Evolutionary conservation across 2,113 vertebrate genomes (phyloP), one percentile per base, ranked within the genome.

Genomic region (Dolichallabes microphthalmus): DNA sequence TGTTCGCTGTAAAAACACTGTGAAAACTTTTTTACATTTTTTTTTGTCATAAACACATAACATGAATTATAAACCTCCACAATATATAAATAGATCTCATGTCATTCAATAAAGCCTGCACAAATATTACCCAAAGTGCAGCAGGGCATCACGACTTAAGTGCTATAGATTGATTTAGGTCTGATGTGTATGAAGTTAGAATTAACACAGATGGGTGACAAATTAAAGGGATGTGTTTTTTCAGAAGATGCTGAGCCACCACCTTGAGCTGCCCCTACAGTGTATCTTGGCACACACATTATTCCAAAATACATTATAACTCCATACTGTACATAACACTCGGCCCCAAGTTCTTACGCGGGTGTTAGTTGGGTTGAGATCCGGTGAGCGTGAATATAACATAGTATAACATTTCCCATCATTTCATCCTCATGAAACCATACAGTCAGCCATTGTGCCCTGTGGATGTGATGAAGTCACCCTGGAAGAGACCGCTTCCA

Each of bases 1-100:
- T 83, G 86, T 79, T 83, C 74, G 35, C 66, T 84, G 80, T 88
- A 88, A 90, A 88, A 86, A 90, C 64, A 86, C 85, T 86, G 89
- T 86, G 87, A 91, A 92, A 87, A 74, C 83, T 64, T 63, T 76
- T 83, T 78, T 64, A 85, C 78, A 87, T 78, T 87, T 87, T 60
- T 81, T 80, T 86, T 84, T 13, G 81, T 75, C 75, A 88, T 87
- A 86, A 83, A 88, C 82, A 87, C 86, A 90, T 89, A 86, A 88
- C 82, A 35, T 68, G 69, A 79, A 80, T 86, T 69, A 84, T 86
- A 87, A 85, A 87, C 85, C 86, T 86, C 39, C 58, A 86, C 86
- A 85, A 86, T 89, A 86, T 84, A 89, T 83, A 90, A 88, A 89
- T 83, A 85, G 61, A 64, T 74, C 58, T 88, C 22, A 22, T 57